These are phyloP conservation scores for Geococcyx californianus DNA, from an alignment of 2,113 vertebrate species.

Conservation along the genomic window DNA sequence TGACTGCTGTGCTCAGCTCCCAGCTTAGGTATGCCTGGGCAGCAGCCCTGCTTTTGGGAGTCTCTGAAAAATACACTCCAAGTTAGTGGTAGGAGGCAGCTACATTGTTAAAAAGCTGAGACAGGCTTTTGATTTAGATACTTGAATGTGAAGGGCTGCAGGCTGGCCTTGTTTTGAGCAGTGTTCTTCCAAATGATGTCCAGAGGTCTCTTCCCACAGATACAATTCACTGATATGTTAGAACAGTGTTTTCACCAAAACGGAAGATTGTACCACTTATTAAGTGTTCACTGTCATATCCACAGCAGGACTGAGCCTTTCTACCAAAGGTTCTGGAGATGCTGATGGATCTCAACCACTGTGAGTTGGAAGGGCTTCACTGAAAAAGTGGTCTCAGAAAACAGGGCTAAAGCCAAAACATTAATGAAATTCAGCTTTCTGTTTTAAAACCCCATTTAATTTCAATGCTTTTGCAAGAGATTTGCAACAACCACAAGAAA, in stretches of 20 bases:
- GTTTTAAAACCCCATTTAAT: not conserved
- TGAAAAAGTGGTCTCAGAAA: not conserved
- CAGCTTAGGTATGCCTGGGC: accelerated
- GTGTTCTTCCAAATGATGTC: not conserved
- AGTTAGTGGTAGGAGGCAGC: not conserved
- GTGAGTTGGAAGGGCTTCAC: not conserved
- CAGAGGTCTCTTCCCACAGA: not conserved
- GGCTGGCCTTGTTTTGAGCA: not conserved
- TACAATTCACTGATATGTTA: accelerated
- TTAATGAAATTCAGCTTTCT: not conserved
- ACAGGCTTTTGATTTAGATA: not conserved
- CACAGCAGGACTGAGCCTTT: not conserved
- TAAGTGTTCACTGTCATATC: not conserved
- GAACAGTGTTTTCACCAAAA: not conserved
- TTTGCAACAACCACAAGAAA: not conserved
- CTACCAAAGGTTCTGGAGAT: not conserved
- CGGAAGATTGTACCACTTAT: not conserved
- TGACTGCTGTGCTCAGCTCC: not conserved
- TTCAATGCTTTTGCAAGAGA: not conserved
- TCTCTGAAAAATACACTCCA: not conserved
- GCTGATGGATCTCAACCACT: not conserved
- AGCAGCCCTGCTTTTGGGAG: not conserved
- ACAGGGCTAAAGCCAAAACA: not conserved
- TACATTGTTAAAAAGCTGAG: not conserved
- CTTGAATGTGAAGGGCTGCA: not conserved